phyloP scores from a whole-genome alignment of 2,113 vertebrate species.

The Barbus barbus region DNA sequence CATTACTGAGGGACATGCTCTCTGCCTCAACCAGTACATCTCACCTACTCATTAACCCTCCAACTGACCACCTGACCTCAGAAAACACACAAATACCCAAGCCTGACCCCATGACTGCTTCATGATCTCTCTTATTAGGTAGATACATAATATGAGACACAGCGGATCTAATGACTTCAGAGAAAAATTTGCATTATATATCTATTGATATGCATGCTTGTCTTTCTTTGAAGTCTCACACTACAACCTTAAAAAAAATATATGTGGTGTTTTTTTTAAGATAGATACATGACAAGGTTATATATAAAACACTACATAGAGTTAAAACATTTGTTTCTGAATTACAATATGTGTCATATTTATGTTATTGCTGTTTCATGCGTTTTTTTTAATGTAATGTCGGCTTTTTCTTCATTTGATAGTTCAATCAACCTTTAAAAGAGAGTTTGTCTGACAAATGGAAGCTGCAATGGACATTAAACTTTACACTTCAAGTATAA shows the following conservation, averaged over 20 bases:
- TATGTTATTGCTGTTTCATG: no score
- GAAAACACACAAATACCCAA: not conserved
- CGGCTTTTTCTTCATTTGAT: not conserved
- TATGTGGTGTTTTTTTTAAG: not conserved
- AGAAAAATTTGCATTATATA: not conserved
- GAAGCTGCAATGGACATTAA: not conserved
- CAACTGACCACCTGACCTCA: conserved; percentile 26
- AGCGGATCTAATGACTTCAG: not conserved
- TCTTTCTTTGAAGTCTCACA: not conserved
- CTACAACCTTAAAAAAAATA: no score
- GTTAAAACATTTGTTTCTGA: no score
- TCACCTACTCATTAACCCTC: conserved; percentile 30
- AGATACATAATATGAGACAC: not conserved
- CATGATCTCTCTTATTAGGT: not conserved
- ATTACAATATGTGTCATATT: no score
- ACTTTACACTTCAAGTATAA: not conserved
- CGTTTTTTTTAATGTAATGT: not conserved
- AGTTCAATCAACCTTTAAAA: not conserved
- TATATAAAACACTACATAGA: no score
- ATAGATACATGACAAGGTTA: not conserved
- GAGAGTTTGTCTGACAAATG: no score
- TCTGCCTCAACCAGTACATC: conserved; percentile 25
- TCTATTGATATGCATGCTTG: not conserved
- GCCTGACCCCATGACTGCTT: conserved; percentile 7
- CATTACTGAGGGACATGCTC: conserved; percentile 36